A percentile compares a stretch with the other conserved stretches of the same genome.
phyloP scores from a whole-genome alignment of 2,113 vertebrate genomes.

The Phycodurus eques region DNA sequence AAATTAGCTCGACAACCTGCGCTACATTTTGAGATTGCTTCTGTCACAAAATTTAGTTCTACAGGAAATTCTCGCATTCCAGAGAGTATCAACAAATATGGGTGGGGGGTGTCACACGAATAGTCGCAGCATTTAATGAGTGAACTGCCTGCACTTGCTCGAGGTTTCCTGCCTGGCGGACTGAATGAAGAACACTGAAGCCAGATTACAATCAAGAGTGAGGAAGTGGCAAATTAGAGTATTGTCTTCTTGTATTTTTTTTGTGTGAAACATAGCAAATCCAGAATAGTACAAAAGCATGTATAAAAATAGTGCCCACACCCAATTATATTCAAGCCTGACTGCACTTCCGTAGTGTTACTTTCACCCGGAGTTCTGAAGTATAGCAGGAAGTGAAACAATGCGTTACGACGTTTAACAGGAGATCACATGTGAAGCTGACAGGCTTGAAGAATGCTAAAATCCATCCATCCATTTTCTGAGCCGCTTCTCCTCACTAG shows the following conservation, averaged over 20 bases:
- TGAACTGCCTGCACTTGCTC: conserved; percentile 3
- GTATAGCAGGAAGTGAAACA: background rate
- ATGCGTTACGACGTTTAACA: no score
- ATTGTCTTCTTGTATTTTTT: conserved; percentile 48
- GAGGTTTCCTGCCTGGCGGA: conserved; percentile 29
- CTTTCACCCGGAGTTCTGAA: conserved; percentile 2
- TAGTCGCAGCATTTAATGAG: background rate
- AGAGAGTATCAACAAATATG: background rate
- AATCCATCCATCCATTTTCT: no score
- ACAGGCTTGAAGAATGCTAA: conserved; percentile 17
- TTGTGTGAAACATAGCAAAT: no score
- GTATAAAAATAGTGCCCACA: background rate
- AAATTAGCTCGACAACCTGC: no score
- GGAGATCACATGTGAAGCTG: conserved; percentile 53
- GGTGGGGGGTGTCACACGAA: background rate
- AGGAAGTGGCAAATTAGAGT: conserved; percentile 39
- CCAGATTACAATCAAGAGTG: conserved; percentile 52
- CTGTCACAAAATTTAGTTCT: background rate
- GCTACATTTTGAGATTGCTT: background rate
- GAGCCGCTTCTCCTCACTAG: no score
- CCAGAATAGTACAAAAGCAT: background rate
- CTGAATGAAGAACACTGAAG: conserved; percentile 28
- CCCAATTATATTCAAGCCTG: conserved; percentile 28
- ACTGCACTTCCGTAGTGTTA: conserved; percentile 6
- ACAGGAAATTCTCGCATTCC: conserved; percentile 1